phyloP scores from a whole-genome alignment of 2,888 invertebrate genomes.

The Rosalia funebris region DNA sequence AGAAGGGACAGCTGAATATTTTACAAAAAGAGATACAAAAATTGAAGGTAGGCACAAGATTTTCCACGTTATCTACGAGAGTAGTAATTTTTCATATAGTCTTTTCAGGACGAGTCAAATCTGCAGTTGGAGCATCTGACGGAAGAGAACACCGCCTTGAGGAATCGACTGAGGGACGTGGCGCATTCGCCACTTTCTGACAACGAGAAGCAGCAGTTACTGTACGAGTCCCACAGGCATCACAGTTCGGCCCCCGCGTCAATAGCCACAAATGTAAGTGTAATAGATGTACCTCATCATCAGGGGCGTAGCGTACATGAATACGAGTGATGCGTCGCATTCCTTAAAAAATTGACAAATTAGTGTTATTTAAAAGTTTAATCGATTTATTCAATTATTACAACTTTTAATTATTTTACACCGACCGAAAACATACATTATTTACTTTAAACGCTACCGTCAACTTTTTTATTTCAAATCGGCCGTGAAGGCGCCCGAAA shows the following conservation, averaged over 20 bases:
- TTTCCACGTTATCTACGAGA: neutral
- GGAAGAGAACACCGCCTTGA: slow-evolving; percentile 80
- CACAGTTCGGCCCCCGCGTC: slow-evolving; percentile 83
- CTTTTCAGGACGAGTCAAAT: slow-evolving; percentile 70
- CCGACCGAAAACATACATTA: too few species aligned
- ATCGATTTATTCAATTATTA: too few species aligned
- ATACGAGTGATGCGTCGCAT: too few species aligned
- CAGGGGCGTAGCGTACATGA: too few species aligned
- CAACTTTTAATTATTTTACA: too few species aligned
- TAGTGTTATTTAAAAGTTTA: too few species aligned
- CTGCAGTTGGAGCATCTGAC: slow-evolving; percentile 74
- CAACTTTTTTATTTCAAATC: too few species aligned
- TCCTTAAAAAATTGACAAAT: too few species aligned
- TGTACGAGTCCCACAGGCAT: slow-evolving; percentile 77
- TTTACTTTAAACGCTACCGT: too few species aligned
- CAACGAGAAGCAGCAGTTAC: slow-evolving; percentile 83
- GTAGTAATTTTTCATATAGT: slow-evolving; percentile 54
- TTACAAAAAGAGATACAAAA: slow-evolving; percentile 76
- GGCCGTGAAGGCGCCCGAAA: too few species aligned
- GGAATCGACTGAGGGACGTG: slow-evolving; percentile 80
- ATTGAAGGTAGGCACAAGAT: slow-evolving; percentile 69
- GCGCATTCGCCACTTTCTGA: slow-evolving; percentile 84
- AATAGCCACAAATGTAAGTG: slow-evolving; percentile 68
- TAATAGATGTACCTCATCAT: too few species aligned
- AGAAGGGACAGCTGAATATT: slow-evolving; percentile 74